Percentiles rank a stretch among this genome's conserved stretches.
Conservation (phyloP, 2,797 vertebrate species). For the Scolopax bukidnonensis region DNA sequence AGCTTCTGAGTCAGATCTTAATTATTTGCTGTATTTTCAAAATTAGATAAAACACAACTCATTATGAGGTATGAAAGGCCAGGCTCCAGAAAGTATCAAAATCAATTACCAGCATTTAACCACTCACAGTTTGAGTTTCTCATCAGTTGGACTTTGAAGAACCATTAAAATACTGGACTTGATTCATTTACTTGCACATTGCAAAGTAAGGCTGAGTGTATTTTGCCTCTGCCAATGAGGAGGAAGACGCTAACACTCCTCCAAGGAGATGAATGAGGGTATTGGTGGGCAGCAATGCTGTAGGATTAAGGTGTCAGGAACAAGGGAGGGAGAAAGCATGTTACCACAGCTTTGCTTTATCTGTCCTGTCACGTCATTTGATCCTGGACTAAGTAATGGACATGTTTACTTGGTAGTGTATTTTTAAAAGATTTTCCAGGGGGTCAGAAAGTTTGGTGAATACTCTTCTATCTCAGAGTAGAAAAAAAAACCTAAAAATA, state of each 20-base stretch:
- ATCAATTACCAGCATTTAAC: neutral
- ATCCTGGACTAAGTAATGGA: neutral
- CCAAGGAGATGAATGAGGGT: neutral
- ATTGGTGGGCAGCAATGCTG: neutral
- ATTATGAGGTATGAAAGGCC: neutral
- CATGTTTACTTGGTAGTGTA: neutral
- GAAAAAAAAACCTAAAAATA: neutral
- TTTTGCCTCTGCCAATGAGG: neutral
- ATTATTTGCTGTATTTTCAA: neutral
- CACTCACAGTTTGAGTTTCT: neutral
- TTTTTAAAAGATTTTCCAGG: neutral
- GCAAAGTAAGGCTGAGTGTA: neutral
- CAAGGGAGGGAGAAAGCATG: neutral
- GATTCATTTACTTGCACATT: neutral
- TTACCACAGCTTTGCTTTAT: neutral
- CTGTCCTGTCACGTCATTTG: neutral
- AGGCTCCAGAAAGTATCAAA: neutral
- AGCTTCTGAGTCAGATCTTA: neutral
- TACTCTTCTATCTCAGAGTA: neutral
- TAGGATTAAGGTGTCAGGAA: neutral
- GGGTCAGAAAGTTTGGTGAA: neutral
- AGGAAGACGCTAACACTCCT: neutral
- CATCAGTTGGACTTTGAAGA: neutral
- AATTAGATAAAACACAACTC: neutral
- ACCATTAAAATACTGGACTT: neutral